Conservation (phyloP, 2,888 invertebrate species). For the Cheilosia pagana region DNA sequence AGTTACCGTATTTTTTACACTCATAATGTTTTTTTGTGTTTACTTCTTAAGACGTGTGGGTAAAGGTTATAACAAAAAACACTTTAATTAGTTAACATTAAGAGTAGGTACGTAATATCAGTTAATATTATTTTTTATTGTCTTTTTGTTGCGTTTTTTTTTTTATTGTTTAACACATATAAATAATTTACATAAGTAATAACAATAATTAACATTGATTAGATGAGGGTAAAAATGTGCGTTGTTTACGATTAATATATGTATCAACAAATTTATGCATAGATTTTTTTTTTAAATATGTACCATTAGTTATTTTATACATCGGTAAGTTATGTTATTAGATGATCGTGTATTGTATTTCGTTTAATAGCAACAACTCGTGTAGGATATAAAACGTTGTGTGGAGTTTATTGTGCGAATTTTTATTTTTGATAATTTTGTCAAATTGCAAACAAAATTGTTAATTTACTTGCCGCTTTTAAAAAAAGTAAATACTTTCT, state of each 20-base stretch:
- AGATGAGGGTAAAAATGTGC: constrained; percentile 36
- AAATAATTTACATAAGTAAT: constrained; percentile 35
- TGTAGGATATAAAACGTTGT: neutral
- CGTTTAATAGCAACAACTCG: neutral
- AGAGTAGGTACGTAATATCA: constrained; percentile 27
- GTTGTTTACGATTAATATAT: constrained; percentile 30
- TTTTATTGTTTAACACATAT: constrained; percentile 17
- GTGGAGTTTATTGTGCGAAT: constrained; percentile 2
- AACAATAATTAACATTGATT: constrained; percentile 59
- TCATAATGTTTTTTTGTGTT: constrained; percentile 6
- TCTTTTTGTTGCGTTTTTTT: constrained; percentile 30
- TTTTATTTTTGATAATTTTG: neutral
- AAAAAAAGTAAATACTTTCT: neutral
- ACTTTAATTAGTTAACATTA: constrained; percentile 33
- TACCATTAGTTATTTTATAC: constrained; percentile 13
- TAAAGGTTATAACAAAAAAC: constrained; percentile 23
- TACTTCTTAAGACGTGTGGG: neutral
- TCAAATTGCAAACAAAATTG: no score
- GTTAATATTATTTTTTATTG: constrained; percentile 28
- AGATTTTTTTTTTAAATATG: neutral
- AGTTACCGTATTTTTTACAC: constrained; percentile 22
- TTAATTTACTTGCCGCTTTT: no score
- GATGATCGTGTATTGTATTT: neutral
- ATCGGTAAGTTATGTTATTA: neutral
- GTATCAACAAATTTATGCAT: constrained; percentile 24